These are phyloP conservation scores for Pemphigus obesinymphae DNA, from an alignment of 1,140 invertebrate species.

Conservation along the genomic window DNA sequence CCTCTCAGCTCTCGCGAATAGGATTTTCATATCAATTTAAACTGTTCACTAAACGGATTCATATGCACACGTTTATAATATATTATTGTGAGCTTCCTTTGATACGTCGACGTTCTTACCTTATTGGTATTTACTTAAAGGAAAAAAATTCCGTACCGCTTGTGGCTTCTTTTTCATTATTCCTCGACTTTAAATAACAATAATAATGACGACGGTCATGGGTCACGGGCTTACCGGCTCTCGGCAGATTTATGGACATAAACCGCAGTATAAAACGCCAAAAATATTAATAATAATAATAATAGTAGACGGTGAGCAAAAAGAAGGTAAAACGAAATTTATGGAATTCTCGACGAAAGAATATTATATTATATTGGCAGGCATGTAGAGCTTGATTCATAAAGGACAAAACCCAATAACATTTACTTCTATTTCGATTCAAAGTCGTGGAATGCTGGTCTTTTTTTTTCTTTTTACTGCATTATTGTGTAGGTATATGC, in stretches of 20 bases:
- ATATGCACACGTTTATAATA: too few relatives aligned
- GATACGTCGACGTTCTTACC: neutral
- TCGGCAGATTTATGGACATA: neutral
- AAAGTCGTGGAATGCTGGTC: neutral
- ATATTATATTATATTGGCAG: neutral
- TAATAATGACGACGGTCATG: neutral
- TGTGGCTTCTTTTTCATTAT: constrained; percentile 14
- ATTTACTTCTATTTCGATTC: neutral
- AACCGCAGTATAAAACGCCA: neutral
- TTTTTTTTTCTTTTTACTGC: neutral
- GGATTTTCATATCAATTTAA: neutral
- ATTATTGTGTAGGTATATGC: too few relatives aligned
- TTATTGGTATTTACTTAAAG: constrained; percentile 1
- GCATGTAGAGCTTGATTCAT: constrained; percentile 3
- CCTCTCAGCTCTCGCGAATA: neutral
- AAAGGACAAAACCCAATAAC: neutral
- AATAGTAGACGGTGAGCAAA: neutral
- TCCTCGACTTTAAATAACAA: constrained; percentile 13
- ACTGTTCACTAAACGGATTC: neutral
- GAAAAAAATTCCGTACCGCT: neutral
- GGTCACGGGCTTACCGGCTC: neutral
- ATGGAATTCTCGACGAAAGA: neutral
- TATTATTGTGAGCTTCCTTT: neutral
- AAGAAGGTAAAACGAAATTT: neutral
- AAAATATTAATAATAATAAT: neutral